Percentiles rank a stretch among this genome's conserved stretches.
These are phyloP conservation scores for Anarsia innoxiella DNA, from an alignment of 2,888 invertebrate genomes.

Conservation along the genomic window DNA sequence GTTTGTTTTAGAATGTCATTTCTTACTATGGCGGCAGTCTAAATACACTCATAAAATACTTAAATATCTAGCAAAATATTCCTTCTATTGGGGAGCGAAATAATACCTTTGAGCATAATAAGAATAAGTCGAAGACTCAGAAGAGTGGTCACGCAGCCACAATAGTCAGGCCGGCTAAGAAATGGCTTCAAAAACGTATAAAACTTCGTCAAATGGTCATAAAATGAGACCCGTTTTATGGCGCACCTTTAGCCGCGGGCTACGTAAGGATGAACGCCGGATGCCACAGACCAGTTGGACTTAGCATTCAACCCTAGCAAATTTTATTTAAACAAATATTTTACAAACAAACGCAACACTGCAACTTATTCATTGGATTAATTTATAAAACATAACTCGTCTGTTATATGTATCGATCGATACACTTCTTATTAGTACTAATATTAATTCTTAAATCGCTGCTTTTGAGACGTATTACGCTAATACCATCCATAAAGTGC, in stretches of 20 bases:
- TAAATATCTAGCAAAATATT: slow-evolving; percentile 30
- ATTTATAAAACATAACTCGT: too few relatives aligned
- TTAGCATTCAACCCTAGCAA: slow-evolving; percentile 7
- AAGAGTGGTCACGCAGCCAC: slow-evolving; percentile 55
- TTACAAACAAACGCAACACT: too few relatives aligned
- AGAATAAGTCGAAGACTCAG: slow-evolving; percentile 40
- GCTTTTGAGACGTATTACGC: too few relatives aligned
- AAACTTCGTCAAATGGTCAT: slow-evolving; percentile 72
- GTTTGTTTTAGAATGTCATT: too few relatives aligned
- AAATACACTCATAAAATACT: slow-evolving; percentile 16
- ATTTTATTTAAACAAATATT: slow-evolving; percentile 4
- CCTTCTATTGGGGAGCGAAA: slow-evolving; percentile 33
- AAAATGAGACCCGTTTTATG: slow-evolving; percentile 70
- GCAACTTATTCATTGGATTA: too few relatives aligned
- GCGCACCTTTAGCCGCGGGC: slow-evolving; percentile 65
- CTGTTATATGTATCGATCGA: too few relatives aligned
- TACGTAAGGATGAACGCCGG: slow-evolving; percentile 56
- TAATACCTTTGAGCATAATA: slow-evolving; percentile 31
- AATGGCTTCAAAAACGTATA: slow-evolving; percentile 67
- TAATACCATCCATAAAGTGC: too few relatives aligned
- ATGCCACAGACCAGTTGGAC: slow-evolving; percentile 30
- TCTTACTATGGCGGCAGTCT: not conserved
- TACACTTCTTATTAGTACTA: too few relatives aligned
- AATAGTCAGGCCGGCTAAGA: slow-evolving; percentile 54
- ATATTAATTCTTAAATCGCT: too few relatives aligned